phyloP scores from a whole-genome alignment of 2,113 vertebrate species.

The Ondatra zibethicus region DNA sequence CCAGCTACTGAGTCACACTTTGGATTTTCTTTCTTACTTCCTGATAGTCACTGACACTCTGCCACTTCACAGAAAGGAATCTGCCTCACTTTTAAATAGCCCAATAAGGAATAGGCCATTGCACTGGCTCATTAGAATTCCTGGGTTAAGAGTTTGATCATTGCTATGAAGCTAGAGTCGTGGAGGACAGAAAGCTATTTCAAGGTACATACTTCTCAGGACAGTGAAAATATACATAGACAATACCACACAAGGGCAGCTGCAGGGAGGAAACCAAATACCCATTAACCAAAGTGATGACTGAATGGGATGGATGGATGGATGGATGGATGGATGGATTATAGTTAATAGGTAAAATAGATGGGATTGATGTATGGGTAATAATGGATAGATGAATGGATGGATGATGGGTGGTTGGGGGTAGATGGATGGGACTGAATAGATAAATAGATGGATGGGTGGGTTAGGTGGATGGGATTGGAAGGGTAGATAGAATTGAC shows the following conservation, averaged over 20 bases:
- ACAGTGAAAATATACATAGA: neutral
- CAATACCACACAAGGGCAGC: rapidly evolving
- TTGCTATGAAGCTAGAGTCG: neutral
- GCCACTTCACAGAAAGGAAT: neutral
- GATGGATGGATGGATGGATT: neutral
- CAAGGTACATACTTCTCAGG: neutral
- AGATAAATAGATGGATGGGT: neutral
- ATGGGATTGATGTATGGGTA: neutral
- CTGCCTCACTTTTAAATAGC: constrained; percentile 7
- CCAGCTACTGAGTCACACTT: neutral
- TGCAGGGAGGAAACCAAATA: neutral
- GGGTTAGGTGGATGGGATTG: neutral
- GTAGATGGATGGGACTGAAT: neutral
- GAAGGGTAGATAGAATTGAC: neutral
- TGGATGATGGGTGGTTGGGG: neutral
- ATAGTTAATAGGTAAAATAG: neutral
- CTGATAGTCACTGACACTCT: neutral
- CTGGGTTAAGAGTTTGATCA: neutral
- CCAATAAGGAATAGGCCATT: neutral
- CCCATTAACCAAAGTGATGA: neutral
- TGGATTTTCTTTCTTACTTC: constrained; percentile 23
- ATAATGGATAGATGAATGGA: too few relatives aligned
- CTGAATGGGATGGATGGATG: neutral
- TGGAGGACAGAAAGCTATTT: neutral
- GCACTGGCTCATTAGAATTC: neutral